Evolutionary conservation across 2,888 invertebrate species (phyloP), one percentile per base, ranked within the genome.

Genomic region (Opisthograptis luteolata): DNA sequence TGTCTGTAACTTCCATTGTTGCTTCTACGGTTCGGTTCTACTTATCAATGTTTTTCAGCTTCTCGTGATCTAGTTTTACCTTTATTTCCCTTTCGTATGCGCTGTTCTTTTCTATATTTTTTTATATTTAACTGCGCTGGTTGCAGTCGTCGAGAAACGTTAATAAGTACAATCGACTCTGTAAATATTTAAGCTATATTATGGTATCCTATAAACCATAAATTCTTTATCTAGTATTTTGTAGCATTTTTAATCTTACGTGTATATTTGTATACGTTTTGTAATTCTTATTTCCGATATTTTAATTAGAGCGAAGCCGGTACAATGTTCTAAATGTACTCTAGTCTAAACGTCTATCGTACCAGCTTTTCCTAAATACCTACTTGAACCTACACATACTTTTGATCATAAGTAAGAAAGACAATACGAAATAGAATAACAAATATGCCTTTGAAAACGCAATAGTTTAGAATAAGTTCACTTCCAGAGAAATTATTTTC

Each of bases 391-490:
- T 68, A 58, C 46, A 14, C 76, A 79, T 82, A 80, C 71, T 79
- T 83, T 84, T 65, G 87, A 87, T 86, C 87, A 87, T 88, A 87
- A 87, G 81, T 87, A 87, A 87, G 88, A 88, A 86, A 87, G 89
- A 89, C 89, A 89, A 89, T 89, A 89, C 88, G 79, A 87, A 82
- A 88, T 86, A 88, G 82, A 80, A 76, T 51, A 51, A 51, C 50
- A 51, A 19, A 51, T 36, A 87, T 87, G 89, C 89, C 89, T 88
- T 89, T 76, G 39, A 58, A 68, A 82, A 81, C 70, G 86, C 88
- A 87, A 88, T 88, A 88, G 87, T 79, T 86, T 84, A 75, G 80
- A 69, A 81, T 86, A 81, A 69, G 82, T 87, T 87, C 73, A 78
- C 73, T 63, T 80, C 73, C 76, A 70, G 78, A 86, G 79, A 78